Evolutionary conservation across 2,888 invertebrate species (phyloP).

Genomic region (Oligia strigilis): DNA sequence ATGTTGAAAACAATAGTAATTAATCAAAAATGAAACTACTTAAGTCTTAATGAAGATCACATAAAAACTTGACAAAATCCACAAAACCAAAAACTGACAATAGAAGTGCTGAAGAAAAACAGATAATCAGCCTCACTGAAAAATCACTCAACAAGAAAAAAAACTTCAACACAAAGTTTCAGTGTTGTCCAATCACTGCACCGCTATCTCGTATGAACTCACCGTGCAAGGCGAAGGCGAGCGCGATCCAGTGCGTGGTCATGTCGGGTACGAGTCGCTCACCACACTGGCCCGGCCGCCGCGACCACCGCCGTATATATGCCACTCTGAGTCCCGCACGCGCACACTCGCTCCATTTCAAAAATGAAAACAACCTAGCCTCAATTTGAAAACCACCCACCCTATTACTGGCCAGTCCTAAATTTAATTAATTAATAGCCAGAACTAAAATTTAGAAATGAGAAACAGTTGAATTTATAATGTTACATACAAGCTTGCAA

Average conservation of each 20-base stretch:
- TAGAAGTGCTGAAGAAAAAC: not conserved
- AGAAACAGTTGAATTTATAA: not conserved
- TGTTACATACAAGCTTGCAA: not conserved
- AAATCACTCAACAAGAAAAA: constrained; percentile 18
- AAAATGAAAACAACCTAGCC: not conserved
- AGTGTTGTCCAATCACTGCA: constrained; percentile 41
- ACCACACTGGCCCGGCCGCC: constrained; percentile 44
- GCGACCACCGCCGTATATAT: constrained; percentile 45
- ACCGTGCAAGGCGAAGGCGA: constrained; percentile 58
- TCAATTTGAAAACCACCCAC: not conserved
- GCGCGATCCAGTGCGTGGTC: constrained; percentile 42
- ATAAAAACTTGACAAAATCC: not conserved
- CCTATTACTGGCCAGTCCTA: not conserved
- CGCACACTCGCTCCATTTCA: constrained; percentile 10
- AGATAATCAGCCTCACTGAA: constrained; percentile 10
- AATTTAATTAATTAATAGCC: no score
- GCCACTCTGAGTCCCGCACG: constrained; percentile 15
- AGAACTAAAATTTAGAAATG: not conserved
- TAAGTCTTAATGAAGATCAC: not conserved
- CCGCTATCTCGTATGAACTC: constrained; percentile 44
- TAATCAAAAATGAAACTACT: not conserved
- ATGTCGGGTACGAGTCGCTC: constrained; percentile 47
- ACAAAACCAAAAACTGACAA: not conserved
- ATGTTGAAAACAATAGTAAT: not conserved
- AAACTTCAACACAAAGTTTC: constrained; percentile 4